Evolutionary conservation across 2,797 vertebrate species (phyloP).

Genomic region (Lutjanus argentimaculatus): DNA sequence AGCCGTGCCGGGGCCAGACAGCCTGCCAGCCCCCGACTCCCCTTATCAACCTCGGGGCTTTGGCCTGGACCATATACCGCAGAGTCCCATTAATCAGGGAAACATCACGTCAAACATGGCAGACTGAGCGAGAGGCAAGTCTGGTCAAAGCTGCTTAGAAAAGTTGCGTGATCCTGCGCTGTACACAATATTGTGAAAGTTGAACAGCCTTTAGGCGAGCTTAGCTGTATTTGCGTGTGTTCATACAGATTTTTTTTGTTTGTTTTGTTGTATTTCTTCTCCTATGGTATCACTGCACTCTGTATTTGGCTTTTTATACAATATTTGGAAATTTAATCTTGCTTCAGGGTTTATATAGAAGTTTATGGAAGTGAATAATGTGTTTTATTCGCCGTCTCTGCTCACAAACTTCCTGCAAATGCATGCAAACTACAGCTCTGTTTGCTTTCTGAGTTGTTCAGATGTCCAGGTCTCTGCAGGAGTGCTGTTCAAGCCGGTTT

Average conservation of each 20-base stretch:
- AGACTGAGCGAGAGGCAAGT: slow-evolving; percentile 51
- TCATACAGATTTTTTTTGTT: slow-evolving; percentile 2
- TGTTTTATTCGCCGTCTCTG: slow-evolving; percentile 3
- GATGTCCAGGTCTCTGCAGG: slow-evolving; percentile 2
- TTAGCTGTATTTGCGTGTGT: not conserved
- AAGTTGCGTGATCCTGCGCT: slow-evolving; percentile 16
- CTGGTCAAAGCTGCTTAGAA: slow-evolving; percentile 41
- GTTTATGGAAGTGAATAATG: not conserved
- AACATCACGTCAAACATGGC: slow-evolving; percentile 58
- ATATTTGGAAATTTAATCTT: not conserved
- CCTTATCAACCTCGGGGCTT: slow-evolving; percentile 76
- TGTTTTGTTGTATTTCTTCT: slow-evolving; percentile 14
- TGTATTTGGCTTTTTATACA: too few species aligned
- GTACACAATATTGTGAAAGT: not conserved
- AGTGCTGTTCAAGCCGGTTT: slow-evolving; percentile 16
- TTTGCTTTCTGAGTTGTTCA: slow-evolving; percentile 20
- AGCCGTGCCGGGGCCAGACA: slow-evolving; percentile 56
- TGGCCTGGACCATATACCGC: slow-evolving; percentile 56
- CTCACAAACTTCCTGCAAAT: not conserved
- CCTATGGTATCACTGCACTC: not conserved
- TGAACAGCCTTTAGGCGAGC: slow-evolving; percentile 7
- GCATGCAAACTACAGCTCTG: not conserved
- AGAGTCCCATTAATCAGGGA: slow-evolving; percentile 72
- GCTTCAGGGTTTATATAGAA: not conserved
- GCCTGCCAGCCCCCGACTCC: slow-evolving; percentile 76